Evolutionary conservation across 2,113 vertebrate genomes (phyloP).

Genomic region (Serinus canaria): DNA sequence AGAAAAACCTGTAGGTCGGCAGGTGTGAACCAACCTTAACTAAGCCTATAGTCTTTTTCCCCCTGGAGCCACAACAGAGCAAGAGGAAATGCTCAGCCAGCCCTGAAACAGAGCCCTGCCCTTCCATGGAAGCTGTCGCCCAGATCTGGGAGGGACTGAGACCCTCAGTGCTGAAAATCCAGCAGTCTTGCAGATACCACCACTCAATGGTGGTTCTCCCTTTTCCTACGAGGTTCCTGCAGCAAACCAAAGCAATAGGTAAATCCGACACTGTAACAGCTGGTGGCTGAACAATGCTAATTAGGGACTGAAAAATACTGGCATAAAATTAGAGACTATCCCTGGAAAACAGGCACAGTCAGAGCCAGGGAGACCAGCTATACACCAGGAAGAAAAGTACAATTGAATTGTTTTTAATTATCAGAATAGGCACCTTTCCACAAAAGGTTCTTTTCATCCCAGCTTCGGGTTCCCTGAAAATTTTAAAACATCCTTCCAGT

Average conservation of each 20-base stretch:
- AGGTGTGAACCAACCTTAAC: not conserved
- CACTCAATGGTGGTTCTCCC: not conserved
- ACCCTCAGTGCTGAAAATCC: not conserved
- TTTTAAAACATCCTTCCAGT: not conserved
- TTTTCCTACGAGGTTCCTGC: not conserved
- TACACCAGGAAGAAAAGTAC: not conserved
- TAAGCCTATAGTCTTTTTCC: no score
- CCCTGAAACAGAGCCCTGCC: not conserved
- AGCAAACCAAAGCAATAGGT: not conserved
- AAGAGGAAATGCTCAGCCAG: not conserved
- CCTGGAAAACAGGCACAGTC: not conserved
- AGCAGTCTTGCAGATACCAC: not conserved
- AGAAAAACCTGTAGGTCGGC: not conserved
- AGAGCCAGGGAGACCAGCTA: not conserved
- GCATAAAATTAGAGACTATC: slow-evolving; percentile 1
- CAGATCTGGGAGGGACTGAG: not conserved
- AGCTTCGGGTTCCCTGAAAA: not conserved
- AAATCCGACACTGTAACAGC: not conserved
- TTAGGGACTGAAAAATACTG: not conserved
- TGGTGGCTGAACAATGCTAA: not conserved
- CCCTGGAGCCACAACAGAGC: fast-evolving
- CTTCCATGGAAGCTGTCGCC: not conserved
- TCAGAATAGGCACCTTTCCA: not conserved
- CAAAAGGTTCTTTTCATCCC: not conserved
- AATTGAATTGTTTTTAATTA: not conserved